Evolutionary conservation across 2,888 invertebrate species (phyloP).

Genomic region (Pilophorus perplexus): DNA sequence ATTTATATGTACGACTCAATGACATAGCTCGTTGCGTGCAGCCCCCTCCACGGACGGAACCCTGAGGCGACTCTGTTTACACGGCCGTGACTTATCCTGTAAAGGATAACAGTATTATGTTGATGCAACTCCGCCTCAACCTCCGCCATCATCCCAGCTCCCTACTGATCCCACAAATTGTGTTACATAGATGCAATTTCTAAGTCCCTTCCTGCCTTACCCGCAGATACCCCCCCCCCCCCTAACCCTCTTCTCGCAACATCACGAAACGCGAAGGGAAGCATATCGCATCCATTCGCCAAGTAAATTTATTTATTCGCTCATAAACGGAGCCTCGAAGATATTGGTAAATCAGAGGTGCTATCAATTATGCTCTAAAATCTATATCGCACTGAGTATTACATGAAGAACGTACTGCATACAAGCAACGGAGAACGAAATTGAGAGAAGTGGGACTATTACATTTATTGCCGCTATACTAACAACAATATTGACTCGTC

Average conservation of each 20-base stretch:
- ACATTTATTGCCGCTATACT: too few relatives aligned
- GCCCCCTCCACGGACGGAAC: conserved; percentile 11
- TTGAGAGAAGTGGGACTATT: too few relatives aligned
- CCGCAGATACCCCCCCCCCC: neutral
- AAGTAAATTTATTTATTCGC: too few relatives aligned
- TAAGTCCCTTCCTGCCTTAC: neutral
- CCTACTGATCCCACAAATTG: conserved; percentile 38
- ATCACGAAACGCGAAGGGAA: too few relatives aligned
- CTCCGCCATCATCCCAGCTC: conserved; percentile 7
- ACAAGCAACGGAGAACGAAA: too few relatives aligned
- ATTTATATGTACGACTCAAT: conserved; percentile 21
- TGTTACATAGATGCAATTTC: conserved; percentile 35
- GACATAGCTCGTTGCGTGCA: conserved; percentile 30
- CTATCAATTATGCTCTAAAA: too few relatives aligned
- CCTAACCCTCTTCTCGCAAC: neutral
- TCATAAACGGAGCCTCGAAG: too few relatives aligned
- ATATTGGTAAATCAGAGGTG: too few relatives aligned
- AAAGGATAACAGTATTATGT: conserved; percentile 44
- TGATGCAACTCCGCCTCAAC: conserved; percentile 39
- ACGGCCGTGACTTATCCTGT: conserved; percentile 46
- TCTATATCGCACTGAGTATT: too few relatives aligned
- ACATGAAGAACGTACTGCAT: too few relatives aligned
- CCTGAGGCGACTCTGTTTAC: conserved; percentile 44
- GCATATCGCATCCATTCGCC: too few relatives aligned
- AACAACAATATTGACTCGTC: too few relatives aligned